These are phyloP conservation scores for Fistularia commersonii DNA, from an alignment of 2,797 vertebrate species.

Conservation along the genomic window DNA sequence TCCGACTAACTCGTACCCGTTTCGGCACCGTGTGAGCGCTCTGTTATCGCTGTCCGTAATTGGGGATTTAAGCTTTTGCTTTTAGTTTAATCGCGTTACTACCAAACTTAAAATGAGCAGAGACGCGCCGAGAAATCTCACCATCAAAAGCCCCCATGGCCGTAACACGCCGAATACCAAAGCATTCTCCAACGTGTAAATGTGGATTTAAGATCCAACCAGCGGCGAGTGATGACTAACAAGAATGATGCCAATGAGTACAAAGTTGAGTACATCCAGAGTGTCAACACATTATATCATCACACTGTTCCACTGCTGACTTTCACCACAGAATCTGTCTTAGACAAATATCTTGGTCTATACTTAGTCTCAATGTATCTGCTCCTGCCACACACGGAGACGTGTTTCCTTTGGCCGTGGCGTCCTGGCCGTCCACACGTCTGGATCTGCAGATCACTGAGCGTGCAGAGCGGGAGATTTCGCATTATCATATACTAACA, in stretches of 20 bases:
- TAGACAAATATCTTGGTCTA: slow-evolving; percentile 52
- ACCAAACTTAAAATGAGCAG: too few relatives aligned
- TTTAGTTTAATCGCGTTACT: too few relatives aligned
- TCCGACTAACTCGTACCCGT: too few relatives aligned
- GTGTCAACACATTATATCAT: slow-evolving; percentile 21
- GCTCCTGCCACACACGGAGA: slow-evolving; percentile 67
- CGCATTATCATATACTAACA: slow-evolving; percentile 2
- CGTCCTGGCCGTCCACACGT: slow-evolving; percentile 36
- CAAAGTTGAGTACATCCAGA: slow-evolving; percentile 29
- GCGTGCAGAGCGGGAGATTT: slow-evolving; percentile 28
- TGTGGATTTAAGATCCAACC: slow-evolving; percentile 11
- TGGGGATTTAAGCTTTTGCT: too few relatives aligned
- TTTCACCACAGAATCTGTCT: slow-evolving; percentile 33
- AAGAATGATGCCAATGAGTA: slow-evolving; percentile 31
- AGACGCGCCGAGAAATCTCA: too few relatives aligned
- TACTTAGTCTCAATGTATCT: slow-evolving; percentile 59
- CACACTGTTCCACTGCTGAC: slow-evolving; percentile 39
- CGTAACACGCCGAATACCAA: background rate
- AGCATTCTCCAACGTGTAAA: slow-evolving; percentile 11
- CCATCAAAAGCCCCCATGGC: background rate
- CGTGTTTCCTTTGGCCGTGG: slow-evolving; percentile 55
- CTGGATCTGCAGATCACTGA: slow-evolving; percentile 41
- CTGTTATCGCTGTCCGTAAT: too few relatives aligned
- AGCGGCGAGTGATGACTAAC: slow-evolving; percentile 31
- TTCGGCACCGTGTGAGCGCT: too few relatives aligned